These are phyloP conservation scores for Bicyclus anynana DNA, from an alignment of 1,140 invertebrate species.

Conservation along the genomic window DNA sequence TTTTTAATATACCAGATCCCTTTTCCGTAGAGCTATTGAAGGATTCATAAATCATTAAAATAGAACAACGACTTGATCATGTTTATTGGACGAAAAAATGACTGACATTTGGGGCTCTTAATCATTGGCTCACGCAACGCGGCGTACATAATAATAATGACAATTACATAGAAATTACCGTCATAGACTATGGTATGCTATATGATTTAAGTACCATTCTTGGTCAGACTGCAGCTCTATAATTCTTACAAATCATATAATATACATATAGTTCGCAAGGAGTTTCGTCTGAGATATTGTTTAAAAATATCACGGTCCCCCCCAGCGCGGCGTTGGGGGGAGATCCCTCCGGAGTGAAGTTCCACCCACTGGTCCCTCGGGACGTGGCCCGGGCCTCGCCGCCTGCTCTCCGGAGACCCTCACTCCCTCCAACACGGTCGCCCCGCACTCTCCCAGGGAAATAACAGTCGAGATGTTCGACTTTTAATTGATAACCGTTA, in stretches of 20 bases:
- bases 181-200: too few species aligned
- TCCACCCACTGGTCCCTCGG: constrained; percentile 60
- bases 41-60: too few species aligned
- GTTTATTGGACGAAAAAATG: too few species aligned
- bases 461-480: constrained; percentile 57
- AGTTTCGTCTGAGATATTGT: constrained; percentile 47
- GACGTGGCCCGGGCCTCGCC: constrained; percentile 60
- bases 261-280: constrained; percentile 17
- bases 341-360: constrained; percentile 63
- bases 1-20: too few species aligned
- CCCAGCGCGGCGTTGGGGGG: constrained; percentile 43
- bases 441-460: constrained; percentile 51
- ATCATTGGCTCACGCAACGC: too few species aligned
- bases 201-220: too few species aligned
- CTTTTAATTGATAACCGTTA: constrained; percentile 63
- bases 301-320: constrained; percentile 69
- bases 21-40: too few species aligned
- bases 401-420: constrained; percentile 56
- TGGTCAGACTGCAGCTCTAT: neutral
- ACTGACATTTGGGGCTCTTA: too few species aligned
- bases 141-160: too few species aligned
- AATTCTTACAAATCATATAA: constrained; percentile 10
- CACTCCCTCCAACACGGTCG: constrained; percentile 36
- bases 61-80: too few species aligned
- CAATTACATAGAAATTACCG: too few species aligned